These are phyloP conservation scores for Babylonia areolata DNA, from an alignment of 1,140 invertebrate species.

Conservation along the genomic window DNA sequence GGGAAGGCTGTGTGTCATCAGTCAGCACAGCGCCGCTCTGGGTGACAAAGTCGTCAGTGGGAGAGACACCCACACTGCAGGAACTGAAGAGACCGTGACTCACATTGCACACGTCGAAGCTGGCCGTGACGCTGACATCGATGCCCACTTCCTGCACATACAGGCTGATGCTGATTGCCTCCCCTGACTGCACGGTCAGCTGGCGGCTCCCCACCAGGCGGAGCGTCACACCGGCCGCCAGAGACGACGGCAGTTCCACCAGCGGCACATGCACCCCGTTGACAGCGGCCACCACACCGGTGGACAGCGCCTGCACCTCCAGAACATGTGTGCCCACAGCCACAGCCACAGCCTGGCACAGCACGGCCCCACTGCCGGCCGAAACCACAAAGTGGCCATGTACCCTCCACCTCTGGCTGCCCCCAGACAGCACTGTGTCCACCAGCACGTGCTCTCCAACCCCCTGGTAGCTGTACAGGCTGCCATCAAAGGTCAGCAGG, in stretches of 20 bases:
- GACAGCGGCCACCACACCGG: not conserved
- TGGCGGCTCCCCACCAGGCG: slow-evolving; percentile 8
- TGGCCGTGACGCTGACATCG: slow-evolving; percentile 38
- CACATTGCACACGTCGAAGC: slow-evolving; percentile 43
- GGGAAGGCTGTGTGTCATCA: slow-evolving; percentile 21
- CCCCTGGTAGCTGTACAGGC: slow-evolving; percentile 47
- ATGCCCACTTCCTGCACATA: slow-evolving; percentile 35
- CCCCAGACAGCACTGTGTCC: slow-evolving; percentile 22
- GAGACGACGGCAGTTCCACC: slow-evolving; percentile 6
- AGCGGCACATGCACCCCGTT: slow-evolving; percentile 8
- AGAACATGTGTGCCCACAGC: slow-evolving; percentile 24
- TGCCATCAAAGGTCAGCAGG: slow-evolving; percentile 54
- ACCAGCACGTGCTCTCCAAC: slow-evolving; percentile 53
- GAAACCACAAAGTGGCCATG: slow-evolving; percentile 32
- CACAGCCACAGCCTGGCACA: slow-evolving; percentile 38
- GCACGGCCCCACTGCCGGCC: slow-evolving; percentile 17
- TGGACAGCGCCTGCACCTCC: slow-evolving; percentile 34
- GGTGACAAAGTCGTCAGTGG: slow-evolving; percentile 51
- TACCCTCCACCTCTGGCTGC: not conserved
- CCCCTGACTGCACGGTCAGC: slow-evolving; percentile 27
- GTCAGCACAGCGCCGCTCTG: slow-evolving; percentile 40
- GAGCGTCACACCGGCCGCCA: not conserved
- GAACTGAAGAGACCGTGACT: slow-evolving; percentile 47
- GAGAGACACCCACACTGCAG: slow-evolving; percentile 38
- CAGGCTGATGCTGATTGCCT: slow-evolving; percentile 36